Conservation (phyloP, 2,113 vertebrate species). For the Neolamprologus variostigma region DNA sequence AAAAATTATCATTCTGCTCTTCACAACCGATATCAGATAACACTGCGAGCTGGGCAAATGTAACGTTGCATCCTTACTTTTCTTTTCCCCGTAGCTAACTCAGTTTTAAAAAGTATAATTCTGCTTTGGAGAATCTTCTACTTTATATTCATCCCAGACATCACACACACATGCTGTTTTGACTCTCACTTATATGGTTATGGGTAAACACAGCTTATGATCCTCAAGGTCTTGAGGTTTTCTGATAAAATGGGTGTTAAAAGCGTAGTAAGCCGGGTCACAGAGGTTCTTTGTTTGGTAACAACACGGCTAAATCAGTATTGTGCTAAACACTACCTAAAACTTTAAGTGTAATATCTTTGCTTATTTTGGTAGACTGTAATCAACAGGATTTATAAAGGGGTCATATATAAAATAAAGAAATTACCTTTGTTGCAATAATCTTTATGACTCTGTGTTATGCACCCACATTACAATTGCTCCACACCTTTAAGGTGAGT, state of each 20-base stretch:
- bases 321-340: neutral
- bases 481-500: neutral
- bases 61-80: neutral
- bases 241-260: neutral
- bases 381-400: neutral
- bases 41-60: neutral
- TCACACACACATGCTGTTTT: neutral
- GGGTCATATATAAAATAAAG: neutral
- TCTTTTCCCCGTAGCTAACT: neutral
- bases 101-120: neutral
- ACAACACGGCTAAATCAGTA: neutral
- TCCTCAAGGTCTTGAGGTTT: neutral
- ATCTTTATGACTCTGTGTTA: neutral
- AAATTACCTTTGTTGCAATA: neutral
- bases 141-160: neutral
- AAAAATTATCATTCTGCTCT: neutral
- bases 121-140: neutral
- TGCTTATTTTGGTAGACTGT: neutral
- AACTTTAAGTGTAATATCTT: neutral
- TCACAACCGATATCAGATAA: neutral
- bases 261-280: neutral
- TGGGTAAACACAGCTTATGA: neutral
- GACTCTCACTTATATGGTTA: neutral
- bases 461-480: neutral
- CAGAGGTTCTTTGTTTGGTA: neutral